Evolutionary conservation across 1,140 invertebrate genomes (phyloP), one percentile per base, ranked within the genome.

Genomic region (Cotesia glomerata): DNA sequence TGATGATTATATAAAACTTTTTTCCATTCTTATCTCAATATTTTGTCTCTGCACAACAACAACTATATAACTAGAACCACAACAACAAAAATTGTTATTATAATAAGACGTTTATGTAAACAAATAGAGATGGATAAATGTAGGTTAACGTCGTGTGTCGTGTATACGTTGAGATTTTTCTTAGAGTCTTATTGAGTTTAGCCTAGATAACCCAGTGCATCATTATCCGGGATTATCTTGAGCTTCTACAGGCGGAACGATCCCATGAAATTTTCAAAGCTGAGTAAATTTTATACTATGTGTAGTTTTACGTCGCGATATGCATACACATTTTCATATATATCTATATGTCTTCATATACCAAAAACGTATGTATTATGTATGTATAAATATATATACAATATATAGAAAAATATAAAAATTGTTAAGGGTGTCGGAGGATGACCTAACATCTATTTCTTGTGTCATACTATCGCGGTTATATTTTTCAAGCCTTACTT

Each of bases 231-330:
- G 64, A 58, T 72, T 72, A 72, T 59, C 26, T 32, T 54, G 34
- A 32, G 35, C 39, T 67, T 62, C 32, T 62, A 11, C 26, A 32
- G n/a, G 36, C 56, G 26, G 5, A 9, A 56, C 62, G 49, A 61
- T 51, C 39, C 54, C 49, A 36, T 66, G 52, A 65, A 66, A 62
- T 68, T 73, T 68, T 73, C 49, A 73, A 67, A 73, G 36, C n/a
- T 32, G 5, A 39, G 64, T 66, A 56, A 65, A 66, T 66, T 66
- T 49, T 66, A 63, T 49, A 61, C 34, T 51, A 61, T 45, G 36
- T 5, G 35, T 52, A n/a, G 49, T 36, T 59, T 45, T 58, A 58
- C 5, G 51, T 34, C 26, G 26, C 32, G 4, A 36, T 36, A 35
- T 58, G 32, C 58, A 39, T 16, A 26, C 52, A 67, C 52, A 34